phyloP scores from a whole-genome alignment of 2,888 invertebrate species.

The Cheilosia scutellata region DNA sequence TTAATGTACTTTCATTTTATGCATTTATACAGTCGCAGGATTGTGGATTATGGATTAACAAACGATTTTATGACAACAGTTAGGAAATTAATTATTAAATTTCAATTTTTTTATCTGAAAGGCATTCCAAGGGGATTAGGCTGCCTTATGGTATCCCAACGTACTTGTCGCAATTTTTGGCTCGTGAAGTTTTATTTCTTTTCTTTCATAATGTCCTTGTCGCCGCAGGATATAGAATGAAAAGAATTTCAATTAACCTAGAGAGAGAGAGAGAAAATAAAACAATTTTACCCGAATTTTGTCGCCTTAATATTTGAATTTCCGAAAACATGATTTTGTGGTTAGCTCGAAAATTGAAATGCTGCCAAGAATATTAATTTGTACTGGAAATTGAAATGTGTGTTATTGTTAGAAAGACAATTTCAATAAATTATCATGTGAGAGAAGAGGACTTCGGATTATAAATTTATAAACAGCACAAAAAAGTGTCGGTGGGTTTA shows the following conservation, averaged over 20 bases:
- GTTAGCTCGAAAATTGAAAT: background rate
- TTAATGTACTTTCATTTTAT: background rate
- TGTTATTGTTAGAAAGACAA: background rate
- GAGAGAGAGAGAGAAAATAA: background rate
- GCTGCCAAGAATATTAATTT: slow-evolving; percentile 4
- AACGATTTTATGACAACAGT: background rate
- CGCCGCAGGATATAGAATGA: background rate
- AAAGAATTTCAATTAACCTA: slow-evolving; percentile 3
- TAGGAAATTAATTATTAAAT: background rate
- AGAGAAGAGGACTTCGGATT: background rate
- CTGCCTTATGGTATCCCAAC: background rate
- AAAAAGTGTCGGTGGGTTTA: too few relatives aligned
- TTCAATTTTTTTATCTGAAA: background rate
- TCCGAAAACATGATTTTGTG: background rate
- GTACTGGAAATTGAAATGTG: background rate
- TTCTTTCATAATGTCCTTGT: background rate
- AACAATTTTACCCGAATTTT: background rate
- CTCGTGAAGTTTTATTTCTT: background rate
- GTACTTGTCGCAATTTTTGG: background rate
- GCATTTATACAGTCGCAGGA: background rate
- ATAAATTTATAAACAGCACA: too few relatives aligned
- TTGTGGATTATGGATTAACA: background rate
- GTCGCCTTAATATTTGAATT: background rate
- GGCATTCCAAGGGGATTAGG: background rate
- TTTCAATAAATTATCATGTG: background rate